Evolutionary conservation across 2,113 vertebrate species (phyloP), one percentile per base, ranked within the genome.

Genomic region (Saimiri boliviensis): DNA sequence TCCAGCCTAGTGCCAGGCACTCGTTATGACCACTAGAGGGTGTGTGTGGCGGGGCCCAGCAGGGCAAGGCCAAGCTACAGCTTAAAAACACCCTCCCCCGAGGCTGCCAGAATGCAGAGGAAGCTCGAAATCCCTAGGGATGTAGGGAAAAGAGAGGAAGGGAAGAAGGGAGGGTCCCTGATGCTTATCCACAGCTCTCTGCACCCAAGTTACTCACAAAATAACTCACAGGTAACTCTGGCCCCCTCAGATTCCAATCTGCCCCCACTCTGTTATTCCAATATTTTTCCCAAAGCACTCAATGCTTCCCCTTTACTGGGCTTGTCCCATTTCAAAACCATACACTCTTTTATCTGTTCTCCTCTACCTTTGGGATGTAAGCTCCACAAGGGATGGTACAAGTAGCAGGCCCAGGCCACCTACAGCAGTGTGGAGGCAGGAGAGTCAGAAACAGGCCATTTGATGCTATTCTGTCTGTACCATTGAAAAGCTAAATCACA

Each of bases 21-120:
- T 49, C 2, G 0, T 1, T 52, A 21, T 52, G 58, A 91, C 96
- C 97, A 97, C 96, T 97, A 97, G 93, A 89, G 96, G 96, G 95
- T 58, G 92, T 35, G 7, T 84, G 54, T 20, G 0, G 25, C 11
- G 5, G 73, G 19, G 21, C 47, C 71, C 70, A 16, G 87, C 27
- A 47, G 66, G 37, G 35, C 82, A 70, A 47, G 30, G 60, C 19
- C 16, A 1, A 0, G 16, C 32, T 20, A 5, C 11, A 13, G 63
- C 70, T 56, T 25, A 8, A 37, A 47, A 73, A 89, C 79, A 52
- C 49, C 66, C 8, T 45, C 8, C n/a, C 20, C 54, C 9, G 40
- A 30, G 25, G 71, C 10, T n/a, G 0, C 3, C 37, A 9, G 23
- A 11, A 32, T 12, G 6, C 19, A 88, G n/a, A 80, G 63, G 45